A percentile compares a stretch with the other conserved stretches of the same genome.
phyloP scores from a whole-genome alignment of 1,140 invertebrate species.

The Berghia stephanieae region DNA sequence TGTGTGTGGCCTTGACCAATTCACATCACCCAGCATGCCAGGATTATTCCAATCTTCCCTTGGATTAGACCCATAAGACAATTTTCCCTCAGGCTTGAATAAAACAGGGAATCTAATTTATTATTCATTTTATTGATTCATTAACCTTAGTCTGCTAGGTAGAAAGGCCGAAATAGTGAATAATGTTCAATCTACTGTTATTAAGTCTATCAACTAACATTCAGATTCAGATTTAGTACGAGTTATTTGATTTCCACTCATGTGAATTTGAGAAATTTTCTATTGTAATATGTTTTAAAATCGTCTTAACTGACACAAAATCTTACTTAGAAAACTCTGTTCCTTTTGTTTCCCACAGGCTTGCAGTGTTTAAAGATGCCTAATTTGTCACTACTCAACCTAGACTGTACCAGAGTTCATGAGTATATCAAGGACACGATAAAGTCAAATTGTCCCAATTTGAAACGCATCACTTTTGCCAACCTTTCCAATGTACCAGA shows the following conservation, averaged over 20 bases:
- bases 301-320: too few relatives aligned
- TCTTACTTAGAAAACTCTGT: too few relatives aligned
- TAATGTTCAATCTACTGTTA: neutral
- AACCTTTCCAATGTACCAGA: constrained; percentile 37
- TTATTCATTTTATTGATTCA: too few relatives aligned
- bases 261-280: neutral
- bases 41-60: too few relatives aligned
- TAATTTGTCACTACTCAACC: constrained; percentile 43
- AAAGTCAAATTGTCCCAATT: constrained; percentile 35
- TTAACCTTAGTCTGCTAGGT: too few relatives aligned
- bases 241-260: neutral
- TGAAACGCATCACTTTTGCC: constrained; percentile 36
- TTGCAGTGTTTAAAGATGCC: constrained; percentile 36
- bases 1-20: too few relatives aligned
- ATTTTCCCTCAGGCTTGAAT: too few relatives aligned
- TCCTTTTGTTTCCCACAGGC: constrained; percentile 36
- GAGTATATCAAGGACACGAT: constrained; percentile 22
- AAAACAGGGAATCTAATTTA: too few relatives aligned
- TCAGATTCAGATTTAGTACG: neutral
- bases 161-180: too few relatives aligned
- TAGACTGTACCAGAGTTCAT: constrained; percentile 48
- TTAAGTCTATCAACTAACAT: neutral
- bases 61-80: too few relatives aligned
- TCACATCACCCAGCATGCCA: too few relatives aligned
- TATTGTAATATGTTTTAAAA: neutral